These are phyloP conservation scores for Amphipyra tragopoginis DNA, from an alignment of 2,888 invertebrate genomes.

Conservation along the genomic window DNA sequence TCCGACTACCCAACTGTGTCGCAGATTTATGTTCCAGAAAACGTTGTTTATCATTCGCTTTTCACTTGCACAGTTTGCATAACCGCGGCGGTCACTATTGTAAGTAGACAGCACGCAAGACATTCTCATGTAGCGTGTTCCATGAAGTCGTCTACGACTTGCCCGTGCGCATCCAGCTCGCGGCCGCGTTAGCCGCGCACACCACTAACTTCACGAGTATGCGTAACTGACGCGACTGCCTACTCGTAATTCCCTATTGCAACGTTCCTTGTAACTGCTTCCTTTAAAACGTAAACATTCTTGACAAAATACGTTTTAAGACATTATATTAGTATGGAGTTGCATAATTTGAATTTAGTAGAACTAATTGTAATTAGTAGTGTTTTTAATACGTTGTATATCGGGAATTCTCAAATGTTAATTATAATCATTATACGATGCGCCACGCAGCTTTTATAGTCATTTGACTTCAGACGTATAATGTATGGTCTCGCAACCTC, in stretches of 20 bases:
- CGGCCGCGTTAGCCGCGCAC: constrained; percentile 67
- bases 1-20: background rate
- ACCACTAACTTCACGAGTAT: constrained; percentile 61
- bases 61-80: constrained; percentile 43
- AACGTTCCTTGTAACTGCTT: constrained; percentile 54
- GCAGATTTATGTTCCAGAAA: background rate
- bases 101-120: constrained; percentile 65
- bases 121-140: constrained; percentile 73
- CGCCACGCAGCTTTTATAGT: background rate
- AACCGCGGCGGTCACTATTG: constrained; percentile 59
- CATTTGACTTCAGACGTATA: constrained; percentile 26
- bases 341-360: constrained; percentile 22
- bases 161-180: constrained; percentile 63
- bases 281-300: constrained; percentile 48
- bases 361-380: too few species aligned
- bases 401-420: too few species aligned
- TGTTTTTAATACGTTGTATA: too few species aligned
- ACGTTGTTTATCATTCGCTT: constrained; percentile 27
- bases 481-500: constrained; percentile 26
- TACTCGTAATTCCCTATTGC: constrained; percentile 59
- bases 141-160: constrained; percentile 69
- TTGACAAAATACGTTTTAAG: constrained; percentile 18
- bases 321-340: constrained; percentile 35
- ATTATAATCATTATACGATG: too few species aligned
- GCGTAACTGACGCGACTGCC: constrained; percentile 68